phyloP scores from a whole-genome alignment of 2,888 invertebrate genomes.

The Anagyrus pseudococci region DNA sequence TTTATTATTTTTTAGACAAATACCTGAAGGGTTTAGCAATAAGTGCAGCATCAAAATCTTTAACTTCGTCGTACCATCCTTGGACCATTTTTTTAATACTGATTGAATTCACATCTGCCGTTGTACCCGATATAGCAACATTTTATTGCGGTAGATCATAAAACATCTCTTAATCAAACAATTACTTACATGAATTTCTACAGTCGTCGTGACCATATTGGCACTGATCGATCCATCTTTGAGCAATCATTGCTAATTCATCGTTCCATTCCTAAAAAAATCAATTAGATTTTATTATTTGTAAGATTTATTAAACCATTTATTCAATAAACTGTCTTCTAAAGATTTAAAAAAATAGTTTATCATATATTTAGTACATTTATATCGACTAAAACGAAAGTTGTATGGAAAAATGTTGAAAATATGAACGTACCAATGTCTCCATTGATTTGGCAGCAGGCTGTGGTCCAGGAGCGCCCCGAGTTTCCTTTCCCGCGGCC shows the following conservation, averaged over 20 bases:
- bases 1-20: no score
- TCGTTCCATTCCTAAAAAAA: slow-evolving; percentile 46
- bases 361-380: no score
- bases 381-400: no score
- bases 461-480: slow-evolving; percentile 45
- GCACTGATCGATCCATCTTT: slow-evolving; percentile 60
- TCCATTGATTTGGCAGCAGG: slow-evolving; percentile 41
- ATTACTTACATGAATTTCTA: slow-evolving; percentile 51
- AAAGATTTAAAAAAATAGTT: no score
- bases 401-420: no score
- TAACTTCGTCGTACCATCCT: slow-evolving; percentile 59
- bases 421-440: slow-evolving; percentile 32
- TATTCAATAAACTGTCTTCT: no score
- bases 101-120: background rate
- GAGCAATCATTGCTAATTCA: slow-evolving; percentile 58
- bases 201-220: slow-evolving; percentile 56
- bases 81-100: slow-evolving; percentile 37
- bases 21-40: slow-evolving; percentile 31
- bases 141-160: slow-evolving; percentile 49
- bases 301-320: no score
- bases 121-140: slow-evolving; percentile 44
- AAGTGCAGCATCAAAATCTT: slow-evolving; percentile 43
- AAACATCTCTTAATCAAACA: background rate
- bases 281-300: background rate
- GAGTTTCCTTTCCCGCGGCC: slow-evolving; percentile 40